These are phyloP conservation scores for Catagonus wagneri DNA, from an alignment of 2,113 vertebrate genomes.

Conservation along the genomic window DNA sequence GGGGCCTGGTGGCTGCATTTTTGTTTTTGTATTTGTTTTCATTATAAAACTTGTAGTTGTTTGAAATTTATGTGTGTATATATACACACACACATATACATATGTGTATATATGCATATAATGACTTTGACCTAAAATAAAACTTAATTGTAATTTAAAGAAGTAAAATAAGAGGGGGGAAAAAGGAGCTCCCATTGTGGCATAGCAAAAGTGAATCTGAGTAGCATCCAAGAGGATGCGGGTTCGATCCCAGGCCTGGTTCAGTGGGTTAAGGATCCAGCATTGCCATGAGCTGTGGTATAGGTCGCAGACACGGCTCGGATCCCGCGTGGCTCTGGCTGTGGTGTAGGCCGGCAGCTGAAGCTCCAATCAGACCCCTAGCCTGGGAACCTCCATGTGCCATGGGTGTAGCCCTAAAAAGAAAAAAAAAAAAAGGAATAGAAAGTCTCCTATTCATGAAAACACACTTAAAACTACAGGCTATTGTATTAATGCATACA, in stretches of 20 bases:
- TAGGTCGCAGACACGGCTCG: no score
- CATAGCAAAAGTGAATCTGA: no score
- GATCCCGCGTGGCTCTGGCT: no score
- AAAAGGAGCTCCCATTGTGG: no score
- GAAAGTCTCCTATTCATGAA: background rate
- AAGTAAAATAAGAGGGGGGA: constrained; percentile 13
- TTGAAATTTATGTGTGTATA: background rate
- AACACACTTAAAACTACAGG: background rate
- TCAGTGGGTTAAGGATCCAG: no score
- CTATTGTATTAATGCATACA: background rate
- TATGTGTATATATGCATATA: background rate
- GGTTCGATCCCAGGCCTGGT: no score
- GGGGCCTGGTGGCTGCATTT: background rate
- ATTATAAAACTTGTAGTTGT: background rate
- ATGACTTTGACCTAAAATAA: constrained; percentile 22
- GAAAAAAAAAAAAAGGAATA: background rate
- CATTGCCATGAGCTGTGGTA: no score
- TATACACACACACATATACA: background rate
- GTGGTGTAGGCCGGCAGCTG: no score
- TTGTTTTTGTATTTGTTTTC: background rate
- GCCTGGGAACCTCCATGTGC: no score
- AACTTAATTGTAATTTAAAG: constrained; percentile 35
- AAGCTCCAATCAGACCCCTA: no score
- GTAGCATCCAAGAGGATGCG: no score
- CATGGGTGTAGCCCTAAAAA: no score